Evolutionary conservation across 2,113 vertebrate species (phyloP).

Genomic region (Orientallactaga bullata): DNA sequence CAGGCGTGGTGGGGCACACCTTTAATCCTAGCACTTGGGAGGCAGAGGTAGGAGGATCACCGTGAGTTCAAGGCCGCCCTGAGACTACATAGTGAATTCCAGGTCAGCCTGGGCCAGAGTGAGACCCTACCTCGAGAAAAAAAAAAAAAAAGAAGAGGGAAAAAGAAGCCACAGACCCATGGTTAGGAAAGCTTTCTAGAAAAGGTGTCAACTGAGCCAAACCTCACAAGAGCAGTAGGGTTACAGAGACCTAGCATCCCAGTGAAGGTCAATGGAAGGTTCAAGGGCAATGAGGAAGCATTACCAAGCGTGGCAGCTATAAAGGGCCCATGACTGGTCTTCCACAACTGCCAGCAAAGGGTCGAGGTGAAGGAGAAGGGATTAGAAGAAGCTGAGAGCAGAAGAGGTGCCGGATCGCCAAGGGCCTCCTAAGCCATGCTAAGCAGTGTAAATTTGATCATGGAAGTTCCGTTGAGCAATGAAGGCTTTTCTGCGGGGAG

Average conservation of each 20-base stretch:
- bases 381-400: not conserved
- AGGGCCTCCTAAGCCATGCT: not conserved
- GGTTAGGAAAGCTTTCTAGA: not conserved
- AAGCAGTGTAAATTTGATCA: constrained; percentile 25
- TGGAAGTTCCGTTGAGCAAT: constrained; percentile 25
- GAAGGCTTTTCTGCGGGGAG: not conserved
- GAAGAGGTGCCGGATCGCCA: not conserved
- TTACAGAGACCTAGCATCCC: not conserved
- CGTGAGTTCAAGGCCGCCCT: too few species aligned
- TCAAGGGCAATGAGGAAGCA: not conserved
- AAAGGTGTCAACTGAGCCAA: not conserved
- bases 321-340: not conserved
- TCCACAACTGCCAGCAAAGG: not conserved
- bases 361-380: constrained; percentile 2
- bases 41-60: too few species aligned
- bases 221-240: not conserved
- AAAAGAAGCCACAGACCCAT: too few species aligned
- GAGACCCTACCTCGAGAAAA: too few species aligned
- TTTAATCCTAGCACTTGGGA: too few species aligned
- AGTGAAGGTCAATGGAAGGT: not conserved
- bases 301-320: too few species aligned
- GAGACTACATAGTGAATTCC: too few species aligned
- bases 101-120: too few species aligned
- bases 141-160: too few species aligned
- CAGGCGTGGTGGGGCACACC: too few species aligned